A percentile compares a stretch with the other conserved stretches of the same genome.
Evolutionary conservation across 2,113 vertebrate species (phyloP).

Genomic region (Gasterosteus aculeatus): DNA sequence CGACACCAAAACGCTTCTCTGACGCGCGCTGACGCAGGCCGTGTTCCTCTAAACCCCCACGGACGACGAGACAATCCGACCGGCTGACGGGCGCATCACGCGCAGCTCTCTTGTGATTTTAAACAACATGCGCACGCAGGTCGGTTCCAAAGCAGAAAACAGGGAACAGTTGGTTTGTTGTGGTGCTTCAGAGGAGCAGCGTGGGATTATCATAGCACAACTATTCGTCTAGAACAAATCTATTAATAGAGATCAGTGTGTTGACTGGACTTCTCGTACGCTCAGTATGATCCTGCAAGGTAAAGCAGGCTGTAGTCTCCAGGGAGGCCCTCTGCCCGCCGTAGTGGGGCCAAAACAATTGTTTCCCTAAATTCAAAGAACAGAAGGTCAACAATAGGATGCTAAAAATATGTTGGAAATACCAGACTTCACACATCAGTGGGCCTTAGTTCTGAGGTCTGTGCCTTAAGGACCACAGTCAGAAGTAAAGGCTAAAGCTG

Average conservation of each 20-base stretch:
- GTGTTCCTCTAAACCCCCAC: conserved; percentile 60
- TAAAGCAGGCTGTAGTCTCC: conserved; percentile 20
- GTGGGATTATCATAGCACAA: conserved; percentile 71
- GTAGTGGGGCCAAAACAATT: conserved; percentile 9
- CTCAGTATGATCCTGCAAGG: conserved; percentile 26
- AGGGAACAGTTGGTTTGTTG: conserved; percentile 49
- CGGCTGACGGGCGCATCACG: conserved; percentile 36
- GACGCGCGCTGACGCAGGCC: conserved; percentile 32
- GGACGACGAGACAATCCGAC: conserved; percentile 28
- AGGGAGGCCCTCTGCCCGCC: conserved; percentile 25
- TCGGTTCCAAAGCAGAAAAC: conserved; percentile 54
- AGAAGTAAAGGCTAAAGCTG: conserved; percentile 13
- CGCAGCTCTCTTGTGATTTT: conserved; percentile 15
- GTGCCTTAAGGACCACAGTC: neutral
- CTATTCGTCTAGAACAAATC: conserved; percentile 71
- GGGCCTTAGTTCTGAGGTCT: neutral
- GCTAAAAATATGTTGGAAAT: neutral
- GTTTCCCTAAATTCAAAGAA: conserved; percentile 4
- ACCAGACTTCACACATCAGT: neutral
- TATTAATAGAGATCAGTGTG: conserved; percentile 73
- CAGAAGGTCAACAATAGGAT: conserved; percentile 10
- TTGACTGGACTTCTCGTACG: conserved; percentile 50
- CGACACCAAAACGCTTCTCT: conserved; percentile 45
- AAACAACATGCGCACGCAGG: neutral
- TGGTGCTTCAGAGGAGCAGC: conserved; percentile 55